Evolutionary conservation across 2,888 invertebrate species (phyloP), one percentile per base, ranked within the genome.

Genomic region (Adelphocoris suturalis): DNA sequence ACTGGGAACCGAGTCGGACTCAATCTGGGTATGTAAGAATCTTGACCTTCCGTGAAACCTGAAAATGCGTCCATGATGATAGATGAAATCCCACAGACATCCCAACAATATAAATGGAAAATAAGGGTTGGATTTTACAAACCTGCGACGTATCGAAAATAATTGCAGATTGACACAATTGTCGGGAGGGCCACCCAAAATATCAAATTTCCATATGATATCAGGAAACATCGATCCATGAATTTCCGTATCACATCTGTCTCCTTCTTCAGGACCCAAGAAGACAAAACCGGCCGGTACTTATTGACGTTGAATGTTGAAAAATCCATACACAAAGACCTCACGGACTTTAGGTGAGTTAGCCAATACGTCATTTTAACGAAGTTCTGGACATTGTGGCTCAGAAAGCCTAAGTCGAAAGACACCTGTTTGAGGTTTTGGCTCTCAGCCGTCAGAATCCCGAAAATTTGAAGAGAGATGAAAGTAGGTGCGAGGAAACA

Each of bases 351-450:
- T 0, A 88, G 14, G 37, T 28, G 19, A 4, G 80, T 88, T 14
- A 88, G 27, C 88, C 88, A 88, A 27, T 55, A 52, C 37, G 23
- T 16, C 88, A 88, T 78, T 88, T 88, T 88, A 3, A 78, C 16
- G 57, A 28, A 78, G 28, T 88, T 88, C 23, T 88, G 88, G 16
- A 88, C 19, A 19, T 88, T 88, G 88, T 88, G 55, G 28, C 88
- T 47, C 28, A 88, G 28, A 16, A 88, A 55, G 37, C 88, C 78
- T 11, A 88, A 78, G 52, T 88, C 88, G 80, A 88, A 88, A 14
- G 88, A 88, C 5, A 55, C 78, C 28, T 28, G 37, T 78, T 27
- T 78, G 4, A 88, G 19, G 14, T 47, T 88, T 55, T 88, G 9
- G 48, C 37, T 16, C n/a, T 88, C 78, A 16, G 16, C 37, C 37